These are phyloP conservation scores for Lipotes vexillifer DNA, from an alignment of 2,113 vertebrate species.

Conservation along the genomic window DNA sequence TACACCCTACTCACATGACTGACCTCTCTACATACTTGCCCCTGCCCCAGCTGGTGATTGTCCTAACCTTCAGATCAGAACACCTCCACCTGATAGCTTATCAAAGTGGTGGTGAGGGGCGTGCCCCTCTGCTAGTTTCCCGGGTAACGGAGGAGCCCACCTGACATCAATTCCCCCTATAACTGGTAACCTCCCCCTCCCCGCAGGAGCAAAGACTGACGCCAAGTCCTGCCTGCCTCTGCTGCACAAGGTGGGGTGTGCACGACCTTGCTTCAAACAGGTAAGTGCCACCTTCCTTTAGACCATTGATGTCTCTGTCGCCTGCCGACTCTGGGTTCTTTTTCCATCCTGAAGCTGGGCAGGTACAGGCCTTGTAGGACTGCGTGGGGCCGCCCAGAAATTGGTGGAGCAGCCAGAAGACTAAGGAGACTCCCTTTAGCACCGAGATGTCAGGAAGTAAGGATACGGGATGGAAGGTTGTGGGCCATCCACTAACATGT, in stretches of 20 bases:
- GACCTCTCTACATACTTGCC: accelerated
- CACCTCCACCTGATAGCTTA: not conserved
- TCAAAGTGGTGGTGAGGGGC: not conserved
- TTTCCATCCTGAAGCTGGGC: not conserved
- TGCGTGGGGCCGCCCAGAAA: not conserved
- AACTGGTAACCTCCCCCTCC: not conserved
- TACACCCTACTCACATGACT: not conserved
- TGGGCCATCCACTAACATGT: no score
- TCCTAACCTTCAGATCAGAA: not conserved
- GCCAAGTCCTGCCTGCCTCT: not conserved
- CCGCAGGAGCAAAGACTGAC: not conserved
- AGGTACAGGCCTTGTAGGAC: not conserved
- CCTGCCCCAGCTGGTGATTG: not conserved
- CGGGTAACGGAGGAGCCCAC: not conserved
- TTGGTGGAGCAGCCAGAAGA: not conserved
- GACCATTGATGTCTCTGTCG: not conserved
- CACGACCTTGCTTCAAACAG: not conserved
- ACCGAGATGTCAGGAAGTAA: not conserved
- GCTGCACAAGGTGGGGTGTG: not conserved
- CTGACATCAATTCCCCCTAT: not conserved
- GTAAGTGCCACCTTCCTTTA: not conserved
- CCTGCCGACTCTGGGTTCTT: not conserved
- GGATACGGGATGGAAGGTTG: not conserved
- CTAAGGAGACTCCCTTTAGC: not conserved
- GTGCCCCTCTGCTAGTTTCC: not conserved